Percentiles rank a stretch among this genome's conserved stretches.
Conservation (phyloP, 1,140 invertebrate species). For the Neoseiulus cucumeris region DNA sequence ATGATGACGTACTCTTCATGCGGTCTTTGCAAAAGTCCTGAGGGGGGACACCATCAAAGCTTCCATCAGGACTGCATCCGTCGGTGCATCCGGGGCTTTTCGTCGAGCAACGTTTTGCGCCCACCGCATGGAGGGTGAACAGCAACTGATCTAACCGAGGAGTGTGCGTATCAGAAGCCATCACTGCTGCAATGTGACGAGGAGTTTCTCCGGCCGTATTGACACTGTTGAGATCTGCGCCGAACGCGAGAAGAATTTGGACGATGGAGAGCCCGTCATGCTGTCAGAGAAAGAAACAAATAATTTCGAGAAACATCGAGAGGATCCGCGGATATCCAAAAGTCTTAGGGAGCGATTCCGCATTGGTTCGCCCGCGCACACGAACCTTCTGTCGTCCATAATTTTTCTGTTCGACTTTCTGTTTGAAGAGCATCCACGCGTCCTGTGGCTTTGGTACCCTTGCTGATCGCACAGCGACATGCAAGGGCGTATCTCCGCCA, state of each 20-base stretch:
- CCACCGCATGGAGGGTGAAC: background rate
- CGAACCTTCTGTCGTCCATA: too few species aligned
- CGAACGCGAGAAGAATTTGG: conserved; percentile 2
- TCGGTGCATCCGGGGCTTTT: background rate
- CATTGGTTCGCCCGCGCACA: too few species aligned
- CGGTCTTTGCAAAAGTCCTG: background rate
- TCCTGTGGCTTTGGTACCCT: background rate
- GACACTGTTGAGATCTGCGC: background rate
- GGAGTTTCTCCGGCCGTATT: background rate
- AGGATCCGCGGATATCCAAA: too few species aligned
- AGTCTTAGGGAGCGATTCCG: too few species aligned
- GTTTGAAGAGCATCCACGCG: conserved; percentile 7
- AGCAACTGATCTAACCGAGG: background rate
- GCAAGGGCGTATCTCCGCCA: background rate
- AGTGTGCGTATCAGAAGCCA: background rate
- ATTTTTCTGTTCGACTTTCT: conserved; percentile 7
- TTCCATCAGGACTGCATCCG: background rate
- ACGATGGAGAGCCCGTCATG: background rate
- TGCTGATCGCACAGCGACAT: background rate
- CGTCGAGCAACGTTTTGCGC: background rate
- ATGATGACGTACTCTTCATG: background rate
- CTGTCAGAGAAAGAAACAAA: background rate
- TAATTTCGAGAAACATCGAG: too few species aligned
- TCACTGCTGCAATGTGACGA: background rate
- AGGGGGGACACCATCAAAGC: background rate